Conservation (phyloP, 2,113 vertebrate genomes). For the Tragelaphus buxtoni region DNA sequence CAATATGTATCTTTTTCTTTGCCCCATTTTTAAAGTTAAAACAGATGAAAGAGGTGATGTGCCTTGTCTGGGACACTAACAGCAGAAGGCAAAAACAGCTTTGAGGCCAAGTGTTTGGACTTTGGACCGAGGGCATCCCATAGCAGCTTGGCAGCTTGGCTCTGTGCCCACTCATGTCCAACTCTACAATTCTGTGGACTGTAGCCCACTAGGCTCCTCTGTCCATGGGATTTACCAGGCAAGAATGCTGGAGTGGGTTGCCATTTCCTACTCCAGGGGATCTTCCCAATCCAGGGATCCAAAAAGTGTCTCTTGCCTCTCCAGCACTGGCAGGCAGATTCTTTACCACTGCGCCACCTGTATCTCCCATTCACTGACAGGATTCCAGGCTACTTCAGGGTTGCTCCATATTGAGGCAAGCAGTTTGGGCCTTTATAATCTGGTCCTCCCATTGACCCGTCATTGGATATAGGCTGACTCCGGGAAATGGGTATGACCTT, state of each 20-base stretch:
- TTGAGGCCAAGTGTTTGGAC: not conserved
- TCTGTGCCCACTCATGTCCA: not conserved
- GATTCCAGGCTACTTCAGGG: not conserved
- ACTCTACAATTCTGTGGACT: not conserved
- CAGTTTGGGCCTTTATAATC: not conserved
- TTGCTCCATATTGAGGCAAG: not conserved
- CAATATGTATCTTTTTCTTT: not conserved
- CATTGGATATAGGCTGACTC: not conserved
- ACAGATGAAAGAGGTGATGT: not conserved
- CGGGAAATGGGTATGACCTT: not conserved
- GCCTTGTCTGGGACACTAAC: not conserved
- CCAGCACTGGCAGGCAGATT: not conserved
- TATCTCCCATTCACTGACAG: not conserved
- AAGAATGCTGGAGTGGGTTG: not conserved
- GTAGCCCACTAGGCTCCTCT: not conserved
- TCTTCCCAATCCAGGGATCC: not conserved
- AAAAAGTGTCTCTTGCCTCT: not conserved
- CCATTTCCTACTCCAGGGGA: not conserved
- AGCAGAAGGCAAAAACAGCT: not conserved
- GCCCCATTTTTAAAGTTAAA: not conserved
- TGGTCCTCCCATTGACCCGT: not conserved
- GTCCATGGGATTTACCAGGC: not conserved
- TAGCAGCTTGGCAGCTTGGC: not conserved
- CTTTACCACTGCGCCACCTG: rapidly evolving
- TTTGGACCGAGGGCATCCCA: not conserved